These are phyloP conservation scores for Papilio protenor DNA, from an alignment of 2,888 invertebrate genomes.

Conservation along the genomic window DNA sequence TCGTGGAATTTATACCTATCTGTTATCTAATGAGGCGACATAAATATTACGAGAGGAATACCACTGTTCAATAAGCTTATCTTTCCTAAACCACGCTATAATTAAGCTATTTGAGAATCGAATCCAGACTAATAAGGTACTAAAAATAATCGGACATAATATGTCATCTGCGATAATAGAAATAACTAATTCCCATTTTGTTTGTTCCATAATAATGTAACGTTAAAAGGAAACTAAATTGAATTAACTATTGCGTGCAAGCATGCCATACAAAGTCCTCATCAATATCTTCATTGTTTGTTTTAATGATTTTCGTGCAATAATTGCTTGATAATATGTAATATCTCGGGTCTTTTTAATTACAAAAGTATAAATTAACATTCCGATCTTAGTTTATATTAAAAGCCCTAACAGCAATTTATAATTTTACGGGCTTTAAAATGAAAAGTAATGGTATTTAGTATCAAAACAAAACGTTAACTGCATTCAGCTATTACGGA, in stretches of 20 bases:
- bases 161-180: too few relatives aligned
- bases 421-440: slow-evolving; percentile 39
- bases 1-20: not conserved
- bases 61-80: not conserved
- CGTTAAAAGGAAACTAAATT: too few relatives aligned
- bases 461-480: slow-evolving; percentile 47
- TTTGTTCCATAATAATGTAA: too few relatives aligned
- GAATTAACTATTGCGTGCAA: too few relatives aligned
- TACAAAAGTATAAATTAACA: slow-evolving; percentile 18
- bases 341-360: not conserved
- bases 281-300: too few relatives aligned
- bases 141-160: too few relatives aligned
- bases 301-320: too few relatives aligned
- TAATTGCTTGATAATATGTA: too few relatives aligned
- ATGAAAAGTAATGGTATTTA: slow-evolving; percentile 42
- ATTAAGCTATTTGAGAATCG: not conserved
- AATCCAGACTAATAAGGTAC: not conserved
- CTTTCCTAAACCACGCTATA: not conserved
- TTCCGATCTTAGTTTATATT: slow-evolving; percentile 10
- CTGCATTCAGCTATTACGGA: slow-evolving; percentile 48
- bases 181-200: too few relatives aligned
- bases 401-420: slow-evolving; percentile 32
- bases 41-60: not conserved
- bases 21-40: not conserved
- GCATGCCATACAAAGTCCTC: too few relatives aligned